Conservation (phyloP, 2,797 vertebrate genomes). For the Psittacula echo region DNA sequence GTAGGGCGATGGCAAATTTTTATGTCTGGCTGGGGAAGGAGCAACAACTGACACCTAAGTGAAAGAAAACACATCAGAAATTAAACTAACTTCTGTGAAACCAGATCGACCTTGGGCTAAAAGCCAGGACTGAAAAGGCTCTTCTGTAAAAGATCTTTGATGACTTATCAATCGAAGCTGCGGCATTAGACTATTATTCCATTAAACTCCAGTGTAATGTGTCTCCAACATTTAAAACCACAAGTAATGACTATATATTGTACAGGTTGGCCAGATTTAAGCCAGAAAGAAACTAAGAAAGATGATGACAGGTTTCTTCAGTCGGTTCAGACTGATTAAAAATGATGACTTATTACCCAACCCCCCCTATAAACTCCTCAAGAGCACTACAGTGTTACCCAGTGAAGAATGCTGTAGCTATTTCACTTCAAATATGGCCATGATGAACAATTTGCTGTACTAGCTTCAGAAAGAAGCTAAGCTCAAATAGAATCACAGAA, state of each 20-base stretch:
- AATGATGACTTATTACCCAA: not conserved
- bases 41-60: slow-evolving; percentile 18
- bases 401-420: not conserved
- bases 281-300: not conserved
- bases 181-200: not conserved
- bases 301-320: slow-evolving; percentile 8
- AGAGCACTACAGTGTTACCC: not conserved
- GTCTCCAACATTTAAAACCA: slow-evolving; percentile 22
- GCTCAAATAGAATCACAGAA: not conserved
- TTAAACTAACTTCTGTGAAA: not conserved
- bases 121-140: slow-evolving; percentile 26
- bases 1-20: not conserved
- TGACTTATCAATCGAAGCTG: slow-evolving; percentile 32
- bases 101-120: not conserved
- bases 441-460: not conserved
- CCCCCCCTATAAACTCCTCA: not conserved
- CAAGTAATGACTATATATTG: not conserved
- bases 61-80: slow-evolving; percentile 31
- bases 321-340: not conserved
- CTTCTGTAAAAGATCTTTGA: slow-evolving; percentile 27
- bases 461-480: not conserved
- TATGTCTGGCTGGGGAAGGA: not conserved
- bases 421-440: not conserved
- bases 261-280: slow-evolving; percentile 1
- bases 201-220: not conserved